These are phyloP conservation scores for Euspilapteryx auroguttella DNA, from an alignment of 2,888 invertebrate genomes.

Conservation along the genomic window DNA sequence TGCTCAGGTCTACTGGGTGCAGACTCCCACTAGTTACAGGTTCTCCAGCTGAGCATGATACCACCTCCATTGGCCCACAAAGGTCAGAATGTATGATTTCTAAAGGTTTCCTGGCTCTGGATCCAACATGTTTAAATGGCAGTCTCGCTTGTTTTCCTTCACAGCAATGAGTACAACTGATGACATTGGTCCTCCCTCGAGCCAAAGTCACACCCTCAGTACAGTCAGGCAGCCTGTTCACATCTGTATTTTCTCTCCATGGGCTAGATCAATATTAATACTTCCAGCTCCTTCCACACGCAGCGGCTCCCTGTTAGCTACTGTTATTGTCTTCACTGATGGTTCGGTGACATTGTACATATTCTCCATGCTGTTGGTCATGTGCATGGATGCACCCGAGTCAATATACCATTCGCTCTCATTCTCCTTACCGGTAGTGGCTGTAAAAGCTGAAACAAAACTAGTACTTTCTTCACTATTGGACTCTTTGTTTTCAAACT, in stretches of 20 bases:
- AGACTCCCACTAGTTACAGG: constrained; percentile 10
- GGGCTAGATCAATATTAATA: background rate
- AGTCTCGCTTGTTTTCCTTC: constrained; percentile 10
- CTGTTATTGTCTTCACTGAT: constrained; percentile 9
- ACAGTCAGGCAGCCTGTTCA: constrained; percentile 9
- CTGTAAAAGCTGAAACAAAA: constrained; percentile 12
- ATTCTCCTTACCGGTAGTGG: constrained; percentile 1
- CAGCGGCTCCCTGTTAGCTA: constrained; percentile 10
- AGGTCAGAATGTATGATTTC: constrained; percentile 10
- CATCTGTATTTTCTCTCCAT: constrained; percentile 9
- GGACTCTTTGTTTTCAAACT: constrained; percentile 3
- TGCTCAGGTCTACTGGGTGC: too few species aligned
- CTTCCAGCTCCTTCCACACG: constrained; percentile 7
- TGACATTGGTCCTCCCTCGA: constrained; percentile 3
- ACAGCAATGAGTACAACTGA: constrained; percentile 7
- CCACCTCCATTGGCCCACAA: constrained; percentile 11
- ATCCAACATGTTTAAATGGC: constrained; percentile 9
- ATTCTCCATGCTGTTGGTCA: background rate
- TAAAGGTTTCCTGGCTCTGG: constrained; percentile 7
- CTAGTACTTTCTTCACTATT: constrained; percentile 6
- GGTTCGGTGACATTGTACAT: constrained; percentile 1
- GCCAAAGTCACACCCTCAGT: constrained; percentile 8
- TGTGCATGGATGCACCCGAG: constrained; percentile 2
- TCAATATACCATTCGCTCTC: constrained; percentile 4
- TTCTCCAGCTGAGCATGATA: constrained; percentile 9